Evolutionary conservation across 2,888 invertebrate genomes (phyloP), one percentile per base, ranked within the genome.

Genomic region (Steinernema hermaphroditum): DNA sequence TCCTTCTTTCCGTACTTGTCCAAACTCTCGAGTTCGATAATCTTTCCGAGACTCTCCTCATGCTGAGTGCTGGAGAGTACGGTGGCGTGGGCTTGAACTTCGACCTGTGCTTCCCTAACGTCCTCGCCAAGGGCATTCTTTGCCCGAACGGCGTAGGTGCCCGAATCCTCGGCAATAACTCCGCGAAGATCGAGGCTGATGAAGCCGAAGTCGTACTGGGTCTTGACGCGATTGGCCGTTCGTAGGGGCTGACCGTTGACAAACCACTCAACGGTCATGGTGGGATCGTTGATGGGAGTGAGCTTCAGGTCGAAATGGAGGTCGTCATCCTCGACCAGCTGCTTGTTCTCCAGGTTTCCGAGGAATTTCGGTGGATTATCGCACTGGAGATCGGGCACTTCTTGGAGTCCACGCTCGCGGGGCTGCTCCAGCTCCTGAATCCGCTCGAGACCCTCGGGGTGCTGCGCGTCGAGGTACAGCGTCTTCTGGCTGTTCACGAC

Each of bases 241-340:
- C 93, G 92, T 83, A 98, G 91, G 1, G 96, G 95, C 84, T 92
- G 91, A 71, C 95, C 96, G 88, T 98, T 94, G 88, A 94, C 93
- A 89, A 91, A 96, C 98, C 97, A 98, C 89, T 97, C 96, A 12
- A 98, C 94, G 80, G 92, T 92, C 96, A 98, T 96, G 0, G 94
- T 95, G 2, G 97, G 95, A 88, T 98, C 98, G 85, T 96, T 96
- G 27, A 96, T 93, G 0, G 98, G 97, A 0, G 94, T 93, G 46
- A 82, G 81, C 70, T 81, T 80, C 37, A 85, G 76, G 49, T 86
- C 85, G 49, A 86, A 76, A 75, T 83, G 81, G 68, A 86, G 77
- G 69, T 85, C 81, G 16, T 81, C 78, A 70, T 80, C 80, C 74
- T 86, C 86, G 43, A 81, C 76, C 68, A 86, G 76, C 43, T 78